These are phyloP conservation scores for Psephotus haematonotus DNA, from an alignment of 2,113 vertebrate genomes.

Conservation along the genomic window DNA sequence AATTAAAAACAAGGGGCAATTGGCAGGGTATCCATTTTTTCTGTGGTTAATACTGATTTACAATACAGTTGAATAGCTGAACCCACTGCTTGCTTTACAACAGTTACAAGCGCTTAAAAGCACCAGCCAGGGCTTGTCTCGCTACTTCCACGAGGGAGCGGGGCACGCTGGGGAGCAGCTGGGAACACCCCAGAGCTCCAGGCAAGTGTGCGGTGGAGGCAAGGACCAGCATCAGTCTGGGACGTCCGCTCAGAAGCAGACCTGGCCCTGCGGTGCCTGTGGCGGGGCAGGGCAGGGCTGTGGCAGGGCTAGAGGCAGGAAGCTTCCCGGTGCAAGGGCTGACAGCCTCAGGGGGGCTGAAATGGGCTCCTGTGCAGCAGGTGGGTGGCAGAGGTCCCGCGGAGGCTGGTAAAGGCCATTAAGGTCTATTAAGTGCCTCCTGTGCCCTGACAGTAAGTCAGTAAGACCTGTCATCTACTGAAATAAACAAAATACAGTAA, in stretches of 20 bases:
- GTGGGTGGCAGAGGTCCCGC: not conserved
- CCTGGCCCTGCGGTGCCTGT: fast-evolving
- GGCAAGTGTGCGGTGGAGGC: not conserved
- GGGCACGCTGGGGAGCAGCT: not conserved
- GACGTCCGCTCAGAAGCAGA: not conserved
- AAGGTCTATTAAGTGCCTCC: not conserved
- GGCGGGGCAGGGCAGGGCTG: not conserved
- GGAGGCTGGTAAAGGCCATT: not conserved
- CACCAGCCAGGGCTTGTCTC: not conserved
- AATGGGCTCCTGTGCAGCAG: not conserved
- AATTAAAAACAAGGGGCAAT: not conserved
- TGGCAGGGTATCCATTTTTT: not conserved
- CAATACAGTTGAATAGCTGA: not conserved
- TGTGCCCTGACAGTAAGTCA: not conserved
- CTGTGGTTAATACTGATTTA: not conserved
- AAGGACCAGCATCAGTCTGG: not conserved
- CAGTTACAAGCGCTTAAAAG: not conserved
- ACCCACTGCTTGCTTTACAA: not conserved
- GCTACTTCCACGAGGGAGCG: fast-evolving
- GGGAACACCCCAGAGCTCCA: not conserved
- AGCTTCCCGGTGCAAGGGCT: fast-evolving
- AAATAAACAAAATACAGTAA: not conserved
- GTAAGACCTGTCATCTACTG: not conserved
- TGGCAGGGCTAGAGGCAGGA: not conserved
- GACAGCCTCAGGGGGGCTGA: not conserved